Evolutionary conservation across 2,797 vertebrate genomes (phyloP), one percentile per base, ranked within the genome.

Genomic region (Bradypus variegatus): DNA sequence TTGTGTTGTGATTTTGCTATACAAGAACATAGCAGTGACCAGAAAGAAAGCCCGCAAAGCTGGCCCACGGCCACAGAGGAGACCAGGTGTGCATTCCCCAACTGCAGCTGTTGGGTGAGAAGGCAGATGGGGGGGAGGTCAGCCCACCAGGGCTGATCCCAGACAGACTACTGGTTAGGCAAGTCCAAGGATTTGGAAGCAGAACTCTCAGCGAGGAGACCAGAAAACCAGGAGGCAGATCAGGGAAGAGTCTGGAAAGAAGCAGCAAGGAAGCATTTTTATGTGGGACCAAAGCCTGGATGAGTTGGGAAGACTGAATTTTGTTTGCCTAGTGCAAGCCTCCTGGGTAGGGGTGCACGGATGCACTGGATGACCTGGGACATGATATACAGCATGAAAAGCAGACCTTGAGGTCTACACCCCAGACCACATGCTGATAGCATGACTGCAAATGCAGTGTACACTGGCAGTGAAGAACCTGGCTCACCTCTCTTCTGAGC

Each of bases 161-260:
- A 45, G 33, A 41, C 78, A 76, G 55, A 29, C 21, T 16, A 33
- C 67, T 19, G 62, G 58, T n/a, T 3, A 25, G 70, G 19, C 48
- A 29, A 58, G 75, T 12, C 48, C 77, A 86, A 60, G 86, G 36
- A 41, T 60, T 75, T 67, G 53, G 58, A 78, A 29, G 48, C 79
- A 41, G 79, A 79, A 88, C 55, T 91, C 89, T 75, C 8, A 69
- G 73, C 33, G 67, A 48, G 67, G 69, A 89, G n/a, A 70, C 65
- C 38, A 58, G 85, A 33, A 81, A 53, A 25, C 31, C 48, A 1
- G 60, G 67, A 36, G 19, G 31, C 55, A 81, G 69, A 70, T 48
- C 48, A 58, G 41, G 72, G 29, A 65, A 73, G 75, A 50, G 33
- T 88, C 48, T 90, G 38, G 72, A 36, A 79, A 84, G 33, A 36